Conservation (phyloP, 1,140 invertebrate species). For the Varroa destructor region DNA sequence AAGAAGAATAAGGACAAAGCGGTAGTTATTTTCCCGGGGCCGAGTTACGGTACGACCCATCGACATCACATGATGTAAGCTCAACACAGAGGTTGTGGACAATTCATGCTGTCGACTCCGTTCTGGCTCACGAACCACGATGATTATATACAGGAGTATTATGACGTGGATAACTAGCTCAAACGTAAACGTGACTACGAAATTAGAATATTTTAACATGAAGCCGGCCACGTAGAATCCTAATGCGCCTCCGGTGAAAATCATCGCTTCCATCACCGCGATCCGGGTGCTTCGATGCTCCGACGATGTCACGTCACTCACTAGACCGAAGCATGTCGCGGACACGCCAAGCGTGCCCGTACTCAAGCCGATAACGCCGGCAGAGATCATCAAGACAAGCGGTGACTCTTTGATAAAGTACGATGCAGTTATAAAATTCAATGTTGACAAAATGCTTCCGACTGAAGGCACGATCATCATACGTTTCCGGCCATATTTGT, state of each 20-base stretch:
- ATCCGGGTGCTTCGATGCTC: constrained; percentile 65
- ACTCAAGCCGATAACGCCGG: constrained; percentile 47
- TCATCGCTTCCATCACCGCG: constrained; percentile 57
- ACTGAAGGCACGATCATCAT: constrained; percentile 68
- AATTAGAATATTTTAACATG: constrained; percentile 39
- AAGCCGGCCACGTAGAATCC: constrained; percentile 42
- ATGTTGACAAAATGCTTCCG: constrained; percentile 59
- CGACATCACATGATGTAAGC: constrained; percentile 29
- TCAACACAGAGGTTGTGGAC: constrained; percentile 32
- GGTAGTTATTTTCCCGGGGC: background rate
- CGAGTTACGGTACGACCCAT: constrained; percentile 11
- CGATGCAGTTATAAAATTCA: constrained; percentile 62
- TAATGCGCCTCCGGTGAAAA: constrained; percentile 42
- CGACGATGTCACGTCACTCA: constrained; percentile 65
- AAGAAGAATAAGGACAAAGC: background rate
- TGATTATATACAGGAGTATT: background rate
- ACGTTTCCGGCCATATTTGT: constrained; percentile 60
- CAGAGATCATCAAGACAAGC: constrained; percentile 40
- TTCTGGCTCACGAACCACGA: constrained; percentile 1
- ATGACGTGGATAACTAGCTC: constrained; percentile 29
- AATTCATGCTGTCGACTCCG: background rate
- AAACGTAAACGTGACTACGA: constrained; percentile 38
- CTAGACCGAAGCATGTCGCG: constrained; percentile 76
- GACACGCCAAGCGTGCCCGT: constrained; percentile 75
- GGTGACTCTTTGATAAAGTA: constrained; percentile 39